A percentile compares a stretch with the other conserved stretches of the same genome.
These are phyloP conservation scores for Beroe ovata DNA, from an alignment of 37 sponge, comb jelly and placozoan species.

Conservation along the genomic window DNA sequence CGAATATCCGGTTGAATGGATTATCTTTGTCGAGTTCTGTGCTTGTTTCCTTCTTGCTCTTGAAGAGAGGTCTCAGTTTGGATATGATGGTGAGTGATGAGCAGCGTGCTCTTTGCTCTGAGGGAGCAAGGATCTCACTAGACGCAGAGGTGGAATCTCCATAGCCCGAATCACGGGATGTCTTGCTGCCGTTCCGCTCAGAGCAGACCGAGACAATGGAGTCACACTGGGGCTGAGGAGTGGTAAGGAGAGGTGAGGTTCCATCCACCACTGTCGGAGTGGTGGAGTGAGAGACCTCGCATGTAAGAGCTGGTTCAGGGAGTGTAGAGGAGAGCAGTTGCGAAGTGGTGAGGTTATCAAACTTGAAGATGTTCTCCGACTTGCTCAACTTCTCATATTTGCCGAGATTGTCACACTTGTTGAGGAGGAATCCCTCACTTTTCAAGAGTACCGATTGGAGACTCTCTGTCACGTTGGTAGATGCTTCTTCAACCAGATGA, in stretches of 20 bases:
- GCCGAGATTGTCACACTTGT: neutral
- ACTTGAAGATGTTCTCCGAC: neutral
- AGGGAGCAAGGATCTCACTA: neutral
- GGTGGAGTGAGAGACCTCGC: neutral
- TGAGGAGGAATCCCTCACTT: conserved; percentile 30
- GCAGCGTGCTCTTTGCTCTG: neutral
- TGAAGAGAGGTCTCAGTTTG: conserved; percentile 3
- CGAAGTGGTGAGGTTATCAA: neutral
- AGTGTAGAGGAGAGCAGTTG: neutral
- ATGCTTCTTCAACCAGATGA: neutral
- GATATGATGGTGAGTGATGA: conserved; percentile 40
- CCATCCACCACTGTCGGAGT: neutral
- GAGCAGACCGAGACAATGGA: neutral
- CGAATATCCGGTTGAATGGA: conserved; percentile 51
- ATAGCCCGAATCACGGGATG: conserved; percentile 44
- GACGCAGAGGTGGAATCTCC: conserved; percentile 56
- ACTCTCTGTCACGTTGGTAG: conserved; percentile 14
- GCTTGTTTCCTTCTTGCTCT: neutral
- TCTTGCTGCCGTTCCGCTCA: conserved; percentile 19
- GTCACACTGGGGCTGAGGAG: neutral
- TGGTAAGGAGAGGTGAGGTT: neutral
- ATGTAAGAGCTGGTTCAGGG: neutral
- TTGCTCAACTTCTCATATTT: neutral
- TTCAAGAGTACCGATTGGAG: conserved; percentile 26
- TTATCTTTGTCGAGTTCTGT: neutral